Evolutionary conservation across 2,797 vertebrate species (phyloP), one percentile per base, ranked within the genome.

Genomic region (Chaetophractus vellerosus): DNA sequence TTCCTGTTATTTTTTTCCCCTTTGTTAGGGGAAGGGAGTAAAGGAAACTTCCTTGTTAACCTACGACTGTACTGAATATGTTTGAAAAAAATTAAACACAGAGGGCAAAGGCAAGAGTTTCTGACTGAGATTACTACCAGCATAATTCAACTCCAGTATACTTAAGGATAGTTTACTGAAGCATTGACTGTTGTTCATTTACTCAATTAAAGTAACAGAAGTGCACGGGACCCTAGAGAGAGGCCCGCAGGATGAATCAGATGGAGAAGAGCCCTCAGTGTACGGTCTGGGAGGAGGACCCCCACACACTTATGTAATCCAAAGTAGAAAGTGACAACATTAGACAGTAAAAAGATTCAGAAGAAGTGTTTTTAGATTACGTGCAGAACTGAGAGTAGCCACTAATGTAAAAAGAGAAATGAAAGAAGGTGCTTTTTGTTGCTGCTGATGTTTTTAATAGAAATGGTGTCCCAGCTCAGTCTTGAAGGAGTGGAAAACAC

Each of bases 1-100:
- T 97, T 97, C 97, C 97, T 97, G 97, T 93, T 97, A 96, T 96
- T 96, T 96, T 96, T 91, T 83, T 72, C 69, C 87, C 79, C 24
- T 94, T 97, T 87, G 93, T 75, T 90, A 79, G 94, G 82, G 95
- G 95, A 96, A 93, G 88, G 38, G 79, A 97, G 74, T 82, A 94
- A 96, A 97, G 93, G 92, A 95, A 96, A 92, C 95, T 96, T 96
- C 93, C 95, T 96, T 64, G n/a, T 88, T 83, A 85, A 94, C 74
- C 90, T 87, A 33, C 61, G 93, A 81, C 82, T 92, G 14, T 59
- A 85, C 57, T 72, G 72, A 95, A 85, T 84, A 78, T 9, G 55
- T 72, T 95, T 93, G 50, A 89, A 78, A 91, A 94, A 88, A 72
- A 38, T 38, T 57, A 92, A 96, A 84, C 68, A 64, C 6, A 38